phyloP scores from a whole-genome alignment of 1,140 invertebrate species.

The Neodiprion fabricii region DNA sequence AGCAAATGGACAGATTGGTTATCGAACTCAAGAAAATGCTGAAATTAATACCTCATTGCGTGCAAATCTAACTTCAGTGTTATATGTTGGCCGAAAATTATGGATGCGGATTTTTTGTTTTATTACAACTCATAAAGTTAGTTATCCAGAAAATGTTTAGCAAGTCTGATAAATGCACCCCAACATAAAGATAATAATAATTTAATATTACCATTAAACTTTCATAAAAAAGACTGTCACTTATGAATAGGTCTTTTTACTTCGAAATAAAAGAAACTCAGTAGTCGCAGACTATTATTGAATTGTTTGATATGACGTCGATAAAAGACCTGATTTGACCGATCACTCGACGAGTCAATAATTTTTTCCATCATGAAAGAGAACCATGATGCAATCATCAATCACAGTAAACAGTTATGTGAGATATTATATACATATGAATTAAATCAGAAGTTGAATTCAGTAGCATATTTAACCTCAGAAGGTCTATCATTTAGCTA shows the following conservation, averaged over 20 bases:
- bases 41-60: conserved; percentile 40
- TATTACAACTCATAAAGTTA: background rate
- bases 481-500: background rate
- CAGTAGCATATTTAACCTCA: conserved; percentile 22
- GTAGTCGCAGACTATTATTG: too few relatives aligned
- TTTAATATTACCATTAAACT: too few relatives aligned
- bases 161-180: too few relatives aligned
- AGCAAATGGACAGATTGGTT: conserved; percentile 31
- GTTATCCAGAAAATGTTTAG: background rate
- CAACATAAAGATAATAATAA: too few relatives aligned
- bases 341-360: too few relatives aligned
- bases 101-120: background rate
- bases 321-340: too few relatives aligned
- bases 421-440: conserved; percentile 11
- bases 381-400: background rate
- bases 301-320: too few relatives aligned
- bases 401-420: background rate
- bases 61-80: conserved; percentile 35
- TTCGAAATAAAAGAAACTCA: too few relatives aligned
- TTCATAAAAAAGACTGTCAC: too few relatives aligned
- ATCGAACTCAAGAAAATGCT: conserved; percentile 38
- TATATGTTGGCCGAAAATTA: conserved; percentile 9
- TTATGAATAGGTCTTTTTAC: too few relatives aligned
- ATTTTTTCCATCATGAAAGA: too few relatives aligned
- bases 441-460: conserved; percentile 16